Conservation (phyloP, 2,113 vertebrate species). For the Morone chrysops region DNA sequence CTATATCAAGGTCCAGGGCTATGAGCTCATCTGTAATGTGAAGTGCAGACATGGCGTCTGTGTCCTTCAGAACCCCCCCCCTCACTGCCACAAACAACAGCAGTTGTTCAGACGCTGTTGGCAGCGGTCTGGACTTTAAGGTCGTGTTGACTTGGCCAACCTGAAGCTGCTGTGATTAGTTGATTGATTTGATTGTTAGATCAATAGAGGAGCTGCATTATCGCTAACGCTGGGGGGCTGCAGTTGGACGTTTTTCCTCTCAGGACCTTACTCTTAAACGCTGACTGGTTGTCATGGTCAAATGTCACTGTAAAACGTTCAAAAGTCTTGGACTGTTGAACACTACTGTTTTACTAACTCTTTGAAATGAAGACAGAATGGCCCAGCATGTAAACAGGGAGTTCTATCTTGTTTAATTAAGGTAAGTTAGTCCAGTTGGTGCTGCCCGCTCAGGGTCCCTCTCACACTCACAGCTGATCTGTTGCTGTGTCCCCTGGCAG, state of each 20-base stretch:
- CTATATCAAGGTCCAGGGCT: slow-evolving; percentile 13
- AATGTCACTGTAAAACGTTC: background rate
- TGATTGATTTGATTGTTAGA: background rate
- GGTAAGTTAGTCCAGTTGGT: background rate
- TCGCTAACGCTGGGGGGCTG: background rate
- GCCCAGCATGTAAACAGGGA: background rate
- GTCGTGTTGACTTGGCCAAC: slow-evolving; percentile 34
- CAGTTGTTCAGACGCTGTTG: slow-evolving; percentile 47
- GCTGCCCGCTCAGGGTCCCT: background rate
- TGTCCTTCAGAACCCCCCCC: slow-evolving; percentile 63
- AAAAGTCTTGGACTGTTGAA: background rate
- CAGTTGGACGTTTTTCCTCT: background rate
- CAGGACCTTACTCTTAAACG: background rate
- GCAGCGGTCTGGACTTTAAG: slow-evolving; percentile 35
- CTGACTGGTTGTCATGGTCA: background rate
- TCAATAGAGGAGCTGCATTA: background rate
- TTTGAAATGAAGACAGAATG: background rate
- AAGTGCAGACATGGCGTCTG: slow-evolving; percentile 65
- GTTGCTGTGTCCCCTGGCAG: background rate
- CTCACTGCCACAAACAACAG: slow-evolving; percentile 34
- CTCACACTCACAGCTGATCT: too few relatives aligned
- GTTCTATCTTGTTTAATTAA: background rate
- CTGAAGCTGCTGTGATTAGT: slow-evolving; percentile 8
- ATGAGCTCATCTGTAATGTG: slow-evolving; percentile 72
- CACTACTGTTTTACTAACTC: background rate